Percentiles rank a stretch among this genome's conserved stretches.
These are phyloP conservation scores for Crambe crambe DNA, from an alignment of 37 sponge, comb jelly and placozoan genomes.

Conservation along the genomic window DNA sequence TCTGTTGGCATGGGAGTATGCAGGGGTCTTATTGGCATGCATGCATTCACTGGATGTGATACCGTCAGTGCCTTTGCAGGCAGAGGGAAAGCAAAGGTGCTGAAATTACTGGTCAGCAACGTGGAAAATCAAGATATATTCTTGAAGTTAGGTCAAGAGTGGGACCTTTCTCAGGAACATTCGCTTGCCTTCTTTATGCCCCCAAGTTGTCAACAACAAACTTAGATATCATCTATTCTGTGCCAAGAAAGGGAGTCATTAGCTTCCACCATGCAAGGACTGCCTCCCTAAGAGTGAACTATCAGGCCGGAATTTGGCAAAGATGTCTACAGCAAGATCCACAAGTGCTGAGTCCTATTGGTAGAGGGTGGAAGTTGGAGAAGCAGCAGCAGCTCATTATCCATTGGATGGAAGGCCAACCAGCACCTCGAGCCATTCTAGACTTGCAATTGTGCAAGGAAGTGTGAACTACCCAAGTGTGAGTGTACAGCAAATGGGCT, in stretches of 20 bases:
- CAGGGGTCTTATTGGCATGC: constrained; percentile 2
- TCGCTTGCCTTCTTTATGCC: constrained; percentile 15
- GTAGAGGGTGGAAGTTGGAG: constrained; percentile 26
- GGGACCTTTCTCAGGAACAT: not conserved
- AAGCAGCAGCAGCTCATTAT: constrained; percentile 1
- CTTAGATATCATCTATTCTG: not conserved
- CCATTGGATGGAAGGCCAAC: constrained; percentile 19
- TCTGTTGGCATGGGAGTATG: not conserved
- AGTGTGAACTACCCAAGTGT: not conserved
- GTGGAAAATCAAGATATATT: not conserved
- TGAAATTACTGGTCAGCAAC: not conserved
- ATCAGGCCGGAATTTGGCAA: constrained; percentile 16
- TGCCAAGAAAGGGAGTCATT: not conserved
- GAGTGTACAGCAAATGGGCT: constrained; percentile 8
- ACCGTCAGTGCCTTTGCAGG: constrained; percentile 30
- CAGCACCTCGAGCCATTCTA: constrained; percentile 16
- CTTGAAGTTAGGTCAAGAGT: not conserved
- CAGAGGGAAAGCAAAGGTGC: constrained; percentile 9
- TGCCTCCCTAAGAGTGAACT: not conserved
- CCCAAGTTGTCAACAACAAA: not conserved
- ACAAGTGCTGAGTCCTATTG: constrained; percentile 10
- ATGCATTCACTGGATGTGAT: constrained; percentile 45
- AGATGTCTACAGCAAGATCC: constrained; percentile 6
- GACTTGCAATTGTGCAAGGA: constrained; percentile 12
- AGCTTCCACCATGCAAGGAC: constrained; percentile 27